Conservation (phyloP, 2,888 invertebrate species). For the Diaprepes abbreviatus region DNA sequence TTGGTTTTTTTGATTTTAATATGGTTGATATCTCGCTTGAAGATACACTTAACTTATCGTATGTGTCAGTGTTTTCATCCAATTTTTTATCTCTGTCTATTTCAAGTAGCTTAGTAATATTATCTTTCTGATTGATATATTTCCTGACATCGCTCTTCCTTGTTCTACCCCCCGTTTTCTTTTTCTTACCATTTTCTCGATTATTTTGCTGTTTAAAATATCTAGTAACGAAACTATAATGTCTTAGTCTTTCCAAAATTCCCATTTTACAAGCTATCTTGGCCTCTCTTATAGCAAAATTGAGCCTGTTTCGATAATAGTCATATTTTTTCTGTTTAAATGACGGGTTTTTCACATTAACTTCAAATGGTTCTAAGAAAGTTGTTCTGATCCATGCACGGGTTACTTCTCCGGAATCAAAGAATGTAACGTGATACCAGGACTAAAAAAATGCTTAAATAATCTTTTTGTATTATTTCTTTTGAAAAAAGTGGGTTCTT, state of each 20-base stretch:
- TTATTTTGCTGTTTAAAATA: conserved; percentile 37
- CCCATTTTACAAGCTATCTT: conserved; percentile 47
- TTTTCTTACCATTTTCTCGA: not conserved
- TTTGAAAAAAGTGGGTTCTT: no score
- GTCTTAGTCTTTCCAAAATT: conserved; percentile 50
- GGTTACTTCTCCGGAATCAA: conserved; percentile 50
- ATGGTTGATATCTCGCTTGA: not conserved
- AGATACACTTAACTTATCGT: not conserved
- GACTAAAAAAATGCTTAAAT: conserved; percentile 51
- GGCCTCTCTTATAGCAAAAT: conserved; percentile 49
- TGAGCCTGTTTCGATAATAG: conserved; percentile 42
- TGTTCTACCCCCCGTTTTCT: not conserved
- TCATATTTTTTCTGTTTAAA: conserved; percentile 30
- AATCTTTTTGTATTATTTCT: no score
- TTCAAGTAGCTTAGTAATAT: not conserved
- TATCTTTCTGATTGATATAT: no score
- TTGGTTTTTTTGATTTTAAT: conserved; percentile 22
- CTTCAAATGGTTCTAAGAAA: conserved; percentile 49
- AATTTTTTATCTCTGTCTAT: not conserved
- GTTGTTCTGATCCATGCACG: conserved; percentile 53
- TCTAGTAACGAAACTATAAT: conserved; percentile 52
- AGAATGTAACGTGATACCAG: conserved; percentile 57
- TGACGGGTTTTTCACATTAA: conserved; percentile 32
- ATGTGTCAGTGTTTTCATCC: not conserved
- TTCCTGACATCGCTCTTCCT: no score